Conservation (phyloP, 1,140 invertebrate species). For the Platyscapa corneri region DNA sequence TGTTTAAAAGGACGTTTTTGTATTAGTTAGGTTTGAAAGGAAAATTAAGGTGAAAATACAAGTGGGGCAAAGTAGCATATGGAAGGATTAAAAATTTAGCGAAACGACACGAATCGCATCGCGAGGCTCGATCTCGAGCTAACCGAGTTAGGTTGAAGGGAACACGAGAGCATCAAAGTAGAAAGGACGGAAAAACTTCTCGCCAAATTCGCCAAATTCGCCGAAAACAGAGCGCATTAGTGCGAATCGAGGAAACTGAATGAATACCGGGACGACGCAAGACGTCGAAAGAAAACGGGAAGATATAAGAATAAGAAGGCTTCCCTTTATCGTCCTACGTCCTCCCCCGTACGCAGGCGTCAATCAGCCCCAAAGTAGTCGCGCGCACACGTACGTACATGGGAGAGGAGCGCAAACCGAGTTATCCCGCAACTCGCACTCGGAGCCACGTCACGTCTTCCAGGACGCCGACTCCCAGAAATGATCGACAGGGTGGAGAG, state of each 20-base stretch:
- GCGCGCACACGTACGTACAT: background rate
- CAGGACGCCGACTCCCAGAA: background rate
- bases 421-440: slow-evolving; percentile 13
- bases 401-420: background rate
- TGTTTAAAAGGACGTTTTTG: too few relatives aligned
- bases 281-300: background rate
- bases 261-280: background rate
- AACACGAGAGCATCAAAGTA: background rate
- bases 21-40: background rate
- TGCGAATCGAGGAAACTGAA: background rate
- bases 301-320: background rate
- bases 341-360: background rate
- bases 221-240: background rate
- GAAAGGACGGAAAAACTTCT: background rate
- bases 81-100: background rate
- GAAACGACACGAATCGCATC: background rate
- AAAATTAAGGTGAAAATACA: background rate
- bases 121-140: background rate
- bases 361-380: slow-evolving; percentile 21
- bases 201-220: background rate
- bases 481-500: slow-evolving; percentile 14
- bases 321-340: background rate
- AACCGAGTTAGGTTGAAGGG: background rate
- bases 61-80: background rate
- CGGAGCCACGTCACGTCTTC: background rate